A percentile compares a stretch with the other conserved stretches of the same genome.
These are phyloP conservation scores for Eufriesea mexicana DNA, from an alignment of 1,140 invertebrate genomes.

Conservation along the genomic window DNA sequence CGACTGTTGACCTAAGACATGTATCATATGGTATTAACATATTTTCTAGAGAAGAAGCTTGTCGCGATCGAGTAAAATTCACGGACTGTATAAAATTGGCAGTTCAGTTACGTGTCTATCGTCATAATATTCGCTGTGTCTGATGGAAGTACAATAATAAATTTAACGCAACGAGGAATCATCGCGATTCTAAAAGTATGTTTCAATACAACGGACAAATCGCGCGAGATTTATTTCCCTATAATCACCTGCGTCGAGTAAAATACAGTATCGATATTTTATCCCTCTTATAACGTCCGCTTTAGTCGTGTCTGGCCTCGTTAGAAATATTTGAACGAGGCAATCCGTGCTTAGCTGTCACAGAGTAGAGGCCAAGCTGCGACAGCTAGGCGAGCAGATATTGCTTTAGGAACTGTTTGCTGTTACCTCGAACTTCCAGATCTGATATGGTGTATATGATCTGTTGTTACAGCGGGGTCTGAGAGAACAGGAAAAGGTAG, in stretches of 20 bases:
- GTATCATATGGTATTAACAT: not conserved
- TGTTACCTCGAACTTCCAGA: not conserved
- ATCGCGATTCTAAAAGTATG: constrained; percentile 5
- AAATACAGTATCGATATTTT: constrained; percentile 15
- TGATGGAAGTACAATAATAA: constrained; percentile 28
- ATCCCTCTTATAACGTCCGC: not conserved
- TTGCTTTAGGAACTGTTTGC: not conserved
- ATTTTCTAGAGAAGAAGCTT: not conserved
- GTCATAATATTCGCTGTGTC: not conserved
- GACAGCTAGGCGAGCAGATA: not conserved
- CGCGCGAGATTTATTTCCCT: constrained; percentile 14
- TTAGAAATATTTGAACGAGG: not conserved
- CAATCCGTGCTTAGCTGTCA: not conserved
- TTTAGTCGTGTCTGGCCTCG: not conserved
- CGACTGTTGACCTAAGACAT: not conserved
- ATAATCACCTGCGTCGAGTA: not conserved
- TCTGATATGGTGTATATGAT: not conserved
- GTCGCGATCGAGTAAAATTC: not conserved
- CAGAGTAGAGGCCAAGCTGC: not conserved
- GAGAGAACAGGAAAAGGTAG: not conserved
- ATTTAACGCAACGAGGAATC: constrained; percentile 18
- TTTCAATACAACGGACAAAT: not conserved
- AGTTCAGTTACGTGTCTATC: not conserved
- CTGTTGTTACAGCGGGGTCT: not conserved
- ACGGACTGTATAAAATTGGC: not conserved